phyloP scores from a whole-genome alignment of 2,888 invertebrate genomes.

The Lycaena phlaeas region DNA sequence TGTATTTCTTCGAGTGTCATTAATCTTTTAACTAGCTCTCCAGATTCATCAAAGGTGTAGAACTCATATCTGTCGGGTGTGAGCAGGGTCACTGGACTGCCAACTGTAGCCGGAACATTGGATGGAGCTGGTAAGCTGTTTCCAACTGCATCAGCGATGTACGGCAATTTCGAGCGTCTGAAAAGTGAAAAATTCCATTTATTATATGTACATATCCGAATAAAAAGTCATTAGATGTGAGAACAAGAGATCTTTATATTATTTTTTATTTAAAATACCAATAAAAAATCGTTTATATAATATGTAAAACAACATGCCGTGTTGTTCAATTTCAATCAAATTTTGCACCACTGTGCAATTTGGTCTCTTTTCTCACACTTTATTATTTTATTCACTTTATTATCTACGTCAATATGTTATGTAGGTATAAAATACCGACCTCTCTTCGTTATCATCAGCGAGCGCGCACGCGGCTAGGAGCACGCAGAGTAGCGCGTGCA shows the following conservation, averaged over 20 bases:
- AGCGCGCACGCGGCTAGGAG: constrained; percentile 34
- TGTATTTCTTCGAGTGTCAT: constrained; percentile 91
- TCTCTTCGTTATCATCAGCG: constrained; percentile 41
- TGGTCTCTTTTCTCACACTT: too few species aligned
- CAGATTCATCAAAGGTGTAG: constrained; percentile 88
- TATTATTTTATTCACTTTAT: too few species aligned
- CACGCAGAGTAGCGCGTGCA: constrained; percentile 38
- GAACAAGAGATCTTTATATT: too few species aligned
- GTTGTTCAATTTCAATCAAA: too few species aligned
- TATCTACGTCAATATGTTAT: too few species aligned
- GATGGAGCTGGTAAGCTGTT: constrained; percentile 78
- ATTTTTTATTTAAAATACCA: too few species aligned
- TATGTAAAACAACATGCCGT: too few species aligned
- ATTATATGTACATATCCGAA: neutral
- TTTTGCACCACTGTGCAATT: too few species aligned
- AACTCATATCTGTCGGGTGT: constrained; percentile 90
- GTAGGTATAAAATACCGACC: constrained; percentile 31
- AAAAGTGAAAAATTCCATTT: too few species aligned
- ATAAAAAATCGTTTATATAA: too few species aligned
- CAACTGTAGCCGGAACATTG: constrained; percentile 73
- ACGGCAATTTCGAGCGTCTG: constrained; percentile 64
- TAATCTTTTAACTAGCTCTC: constrained; percentile 84
- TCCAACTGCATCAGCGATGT: constrained; percentile 79
- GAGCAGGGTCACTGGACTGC: constrained; percentile 85
- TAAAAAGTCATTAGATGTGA: too few species aligned